These are phyloP conservation scores for Ferdinandea cuprea DNA, from an alignment of 2,888 invertebrate species.

Conservation along the genomic window DNA sequence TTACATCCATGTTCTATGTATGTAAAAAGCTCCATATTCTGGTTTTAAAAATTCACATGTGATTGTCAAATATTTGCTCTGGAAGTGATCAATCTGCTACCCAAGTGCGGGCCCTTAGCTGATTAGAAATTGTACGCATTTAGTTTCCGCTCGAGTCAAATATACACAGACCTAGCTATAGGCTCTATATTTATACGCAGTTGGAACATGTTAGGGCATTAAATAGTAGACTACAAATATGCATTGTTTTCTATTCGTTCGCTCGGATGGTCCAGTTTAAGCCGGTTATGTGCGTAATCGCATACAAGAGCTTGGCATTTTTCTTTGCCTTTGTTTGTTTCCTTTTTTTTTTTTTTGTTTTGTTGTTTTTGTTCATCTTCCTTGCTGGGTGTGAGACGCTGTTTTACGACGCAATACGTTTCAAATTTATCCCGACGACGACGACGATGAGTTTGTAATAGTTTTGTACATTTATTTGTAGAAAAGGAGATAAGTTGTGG, in stretches of 20 bases:
- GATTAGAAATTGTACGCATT: constrained; percentile 66
- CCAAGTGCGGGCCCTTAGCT: constrained; percentile 17
- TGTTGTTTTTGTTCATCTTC: constrained; percentile 6
- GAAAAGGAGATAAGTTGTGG: constrained; percentile 24
- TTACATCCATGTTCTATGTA: not conserved
- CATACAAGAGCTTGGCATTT: constrained; percentile 13
- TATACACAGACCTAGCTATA: not conserved
- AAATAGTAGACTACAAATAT: constrained; percentile 45
- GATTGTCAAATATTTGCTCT: constrained; percentile 63
- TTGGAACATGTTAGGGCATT: constrained; percentile 25
- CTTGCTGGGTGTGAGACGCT: not conserved
- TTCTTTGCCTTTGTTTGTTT: constrained; percentile 28
- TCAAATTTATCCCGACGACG: constrained; percentile 19
- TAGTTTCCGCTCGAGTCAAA: constrained; percentile 19
- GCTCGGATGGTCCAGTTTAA: constrained; percentile 12
- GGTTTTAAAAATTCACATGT: constrained; percentile 51
- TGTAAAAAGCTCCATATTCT: constrained; percentile 7
- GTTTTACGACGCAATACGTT: constrained; percentile 41
- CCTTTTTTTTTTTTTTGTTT: no score
- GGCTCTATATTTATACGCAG: not conserved
- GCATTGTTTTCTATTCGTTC: constrained; percentile 27
- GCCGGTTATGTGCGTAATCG: constrained; percentile 16
- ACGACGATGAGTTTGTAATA: not conserved
- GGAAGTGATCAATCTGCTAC: constrained; percentile 16
- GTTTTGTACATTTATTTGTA: constrained; percentile 17